A percentile compares a stretch with the other conserved stretches of the same genome.
Evolutionary conservation across 2,797 vertebrate species (phyloP).

Genomic region (Carduelis carduelis): DNA sequence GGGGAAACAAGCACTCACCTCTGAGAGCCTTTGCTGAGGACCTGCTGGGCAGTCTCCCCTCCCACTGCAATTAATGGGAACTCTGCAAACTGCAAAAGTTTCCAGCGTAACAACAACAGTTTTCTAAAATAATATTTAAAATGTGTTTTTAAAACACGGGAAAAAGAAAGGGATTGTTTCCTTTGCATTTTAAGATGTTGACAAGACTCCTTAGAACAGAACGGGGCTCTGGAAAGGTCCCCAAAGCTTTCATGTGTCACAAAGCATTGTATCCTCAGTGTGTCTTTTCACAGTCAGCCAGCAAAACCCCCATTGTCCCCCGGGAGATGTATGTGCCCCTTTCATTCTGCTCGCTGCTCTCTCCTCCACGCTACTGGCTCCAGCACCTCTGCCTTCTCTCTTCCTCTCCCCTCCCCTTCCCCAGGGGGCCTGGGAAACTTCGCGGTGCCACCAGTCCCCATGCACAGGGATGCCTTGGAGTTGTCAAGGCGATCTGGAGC

Average conservation of each 20-base stretch:
- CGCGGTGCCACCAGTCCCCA: conserved; percentile 64
- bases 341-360: conserved; percentile 57
- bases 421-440: conserved; percentile 80
- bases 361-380: conserved; percentile 40
- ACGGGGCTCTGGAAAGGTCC: conserved; percentile 30
- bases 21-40: background rate
- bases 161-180: background rate
- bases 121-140: background rate
- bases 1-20: background rate
- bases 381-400: conserved; percentile 6
- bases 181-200: conserved; percentile 14
- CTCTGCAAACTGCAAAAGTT: background rate
- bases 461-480: conserved; percentile 37
- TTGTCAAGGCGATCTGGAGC: conserved; percentile 75
- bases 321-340: conserved; percentile 68
- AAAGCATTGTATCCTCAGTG: conserved; percentile 54
- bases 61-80: background rate
- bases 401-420: background rate
- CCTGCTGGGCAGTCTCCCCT: background rate
- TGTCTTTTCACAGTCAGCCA: conserved; percentile 70
- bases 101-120: background rate
- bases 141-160: background rate
- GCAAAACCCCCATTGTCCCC: conserved; percentile 64
- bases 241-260: conserved; percentile 69
- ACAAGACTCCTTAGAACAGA: conserved; percentile 22